Percentiles rank a stretch among this genome's conserved stretches.
Evolutionary conservation across 2,113 vertebrate genomes (phyloP).

Genomic region (Cathartes aura): DNA sequence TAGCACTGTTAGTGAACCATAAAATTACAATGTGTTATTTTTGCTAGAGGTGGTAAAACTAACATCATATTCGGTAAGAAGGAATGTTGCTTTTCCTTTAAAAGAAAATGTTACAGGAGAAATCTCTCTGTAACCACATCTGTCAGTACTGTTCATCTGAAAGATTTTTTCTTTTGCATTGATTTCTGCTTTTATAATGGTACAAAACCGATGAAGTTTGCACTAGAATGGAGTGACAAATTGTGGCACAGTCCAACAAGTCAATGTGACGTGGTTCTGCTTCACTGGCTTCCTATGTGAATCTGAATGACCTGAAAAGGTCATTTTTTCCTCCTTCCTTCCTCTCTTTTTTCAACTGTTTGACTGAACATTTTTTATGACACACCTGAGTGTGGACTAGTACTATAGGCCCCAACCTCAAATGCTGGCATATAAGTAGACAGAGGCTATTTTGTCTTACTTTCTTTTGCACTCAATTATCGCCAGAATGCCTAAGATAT

Average conservation of each 20-base stretch:
- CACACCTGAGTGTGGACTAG: neutral
- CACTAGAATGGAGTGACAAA: neutral
- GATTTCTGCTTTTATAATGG: neutral
- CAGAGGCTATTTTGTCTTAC: neutral
- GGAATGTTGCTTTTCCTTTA: neutral
- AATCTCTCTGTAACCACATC: neutral
- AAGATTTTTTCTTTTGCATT: neutral
- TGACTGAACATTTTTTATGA: neutral
- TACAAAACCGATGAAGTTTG: neutral
- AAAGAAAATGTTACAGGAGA: neutral
- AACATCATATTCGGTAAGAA: neutral
- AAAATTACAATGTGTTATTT: constrained; percentile 35
- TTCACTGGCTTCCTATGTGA: neutral
- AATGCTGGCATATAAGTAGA: neutral
- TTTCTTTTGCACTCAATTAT: neutral
- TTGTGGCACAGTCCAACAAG: neutral
- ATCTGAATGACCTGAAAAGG: neutral
- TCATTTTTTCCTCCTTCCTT: neutral
- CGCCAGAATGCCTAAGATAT: neutral
- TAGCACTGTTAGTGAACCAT: neutral
- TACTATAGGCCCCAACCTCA: neutral
- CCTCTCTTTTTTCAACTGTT: neutral
- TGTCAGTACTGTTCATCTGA: neutral
- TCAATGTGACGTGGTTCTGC: neutral
- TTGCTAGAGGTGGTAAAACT: constrained; percentile 4